Evolutionary conservation across 2,113 vertebrate species (phyloP).

Genomic region (Charina bottae): DNA sequence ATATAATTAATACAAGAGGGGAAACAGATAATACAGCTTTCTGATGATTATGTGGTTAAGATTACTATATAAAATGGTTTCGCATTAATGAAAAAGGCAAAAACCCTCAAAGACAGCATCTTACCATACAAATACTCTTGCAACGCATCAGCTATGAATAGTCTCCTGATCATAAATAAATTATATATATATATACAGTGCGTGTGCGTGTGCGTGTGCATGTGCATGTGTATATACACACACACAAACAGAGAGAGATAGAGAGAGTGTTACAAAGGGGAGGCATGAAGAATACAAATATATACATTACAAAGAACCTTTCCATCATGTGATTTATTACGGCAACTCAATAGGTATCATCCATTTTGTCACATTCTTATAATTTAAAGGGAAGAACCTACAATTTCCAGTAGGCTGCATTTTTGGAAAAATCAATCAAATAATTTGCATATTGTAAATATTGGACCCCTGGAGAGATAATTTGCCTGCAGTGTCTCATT

Average conservation of each 20-base stretch:
- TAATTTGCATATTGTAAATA: conserved; percentile 35
- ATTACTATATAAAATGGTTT: conserved; percentile 52
- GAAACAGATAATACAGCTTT: conserved; percentile 47
- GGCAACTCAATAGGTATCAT: conserved; percentile 51
- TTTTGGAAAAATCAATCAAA: conserved; percentile 37
- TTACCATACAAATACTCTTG: conserved; percentile 55
- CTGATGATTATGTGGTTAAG: conserved; percentile 58
- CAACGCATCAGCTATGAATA: conserved; percentile 61
- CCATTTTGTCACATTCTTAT: conserved; percentile 44
- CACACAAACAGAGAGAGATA: too few relatives aligned
- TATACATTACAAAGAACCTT: conserved; percentile 50
- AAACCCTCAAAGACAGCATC: conserved; percentile 58
- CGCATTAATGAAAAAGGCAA: conserved; percentile 61
- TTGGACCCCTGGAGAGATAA: neutral
- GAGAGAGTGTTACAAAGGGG: conserved; percentile 52
- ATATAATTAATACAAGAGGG: conserved; percentile 68
- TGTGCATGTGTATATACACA: too few relatives aligned
- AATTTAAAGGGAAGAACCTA: conserved; percentile 54
- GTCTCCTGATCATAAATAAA: conserved; percentile 52
- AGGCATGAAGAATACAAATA: conserved; percentile 54
- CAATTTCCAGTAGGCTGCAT: conserved; percentile 48
- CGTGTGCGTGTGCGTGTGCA: too few relatives aligned
- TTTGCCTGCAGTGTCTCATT: neutral
- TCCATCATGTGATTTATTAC: conserved; percentile 54
- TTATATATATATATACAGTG: conserved; percentile 48